These are phyloP conservation scores for Coregonus suidteri DNA, from an alignment of 2,797 vertebrate genomes.

Conservation along the genomic window DNA sequence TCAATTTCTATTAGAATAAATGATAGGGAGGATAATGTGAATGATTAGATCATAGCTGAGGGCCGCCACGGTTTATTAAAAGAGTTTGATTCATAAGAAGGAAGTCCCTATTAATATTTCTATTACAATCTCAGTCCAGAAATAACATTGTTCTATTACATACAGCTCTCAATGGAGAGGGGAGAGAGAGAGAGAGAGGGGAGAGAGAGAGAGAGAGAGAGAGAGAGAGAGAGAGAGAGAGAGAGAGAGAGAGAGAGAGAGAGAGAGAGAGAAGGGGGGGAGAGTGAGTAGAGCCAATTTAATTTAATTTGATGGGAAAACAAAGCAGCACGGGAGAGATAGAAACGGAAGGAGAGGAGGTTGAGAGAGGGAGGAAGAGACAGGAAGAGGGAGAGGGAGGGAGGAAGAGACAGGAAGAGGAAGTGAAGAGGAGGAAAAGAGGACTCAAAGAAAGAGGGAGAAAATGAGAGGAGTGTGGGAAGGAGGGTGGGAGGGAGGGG, in stretches of 20 bases:
- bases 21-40: background rate
- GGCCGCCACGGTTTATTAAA: conserved; percentile 40
- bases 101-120: conserved; percentile 26
- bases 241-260: background rate
- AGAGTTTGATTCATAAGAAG: conserved; percentile 54
- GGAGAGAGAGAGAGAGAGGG: too few species aligned
- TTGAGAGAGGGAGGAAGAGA: too few species aligned
- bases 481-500: conserved; percentile 22
- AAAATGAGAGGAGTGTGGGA: conserved; percentile 57
- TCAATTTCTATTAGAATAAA: background rate
- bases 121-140: conserved; percentile 28
- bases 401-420: conserved; percentile 30
- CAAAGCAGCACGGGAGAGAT: background rate
- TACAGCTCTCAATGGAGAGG: background rate
- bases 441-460: conserved; percentile 13
- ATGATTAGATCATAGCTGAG: conserved; percentile 43
- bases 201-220: too few species aligned
- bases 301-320: background rate
- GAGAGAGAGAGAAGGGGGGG: conserved; percentile 14
- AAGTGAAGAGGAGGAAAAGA: conserved; percentile 51
- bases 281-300: background rate
- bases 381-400: background rate
- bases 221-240: too few species aligned
- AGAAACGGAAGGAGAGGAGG: too few species aligned
- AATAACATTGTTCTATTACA: conserved; percentile 46